A percentile compares a stretch with the other conserved stretches of the same genome.
Conservation (phyloP, 2,113 vertebrate genomes). For the Myanophis thanlyinensis region DNA sequence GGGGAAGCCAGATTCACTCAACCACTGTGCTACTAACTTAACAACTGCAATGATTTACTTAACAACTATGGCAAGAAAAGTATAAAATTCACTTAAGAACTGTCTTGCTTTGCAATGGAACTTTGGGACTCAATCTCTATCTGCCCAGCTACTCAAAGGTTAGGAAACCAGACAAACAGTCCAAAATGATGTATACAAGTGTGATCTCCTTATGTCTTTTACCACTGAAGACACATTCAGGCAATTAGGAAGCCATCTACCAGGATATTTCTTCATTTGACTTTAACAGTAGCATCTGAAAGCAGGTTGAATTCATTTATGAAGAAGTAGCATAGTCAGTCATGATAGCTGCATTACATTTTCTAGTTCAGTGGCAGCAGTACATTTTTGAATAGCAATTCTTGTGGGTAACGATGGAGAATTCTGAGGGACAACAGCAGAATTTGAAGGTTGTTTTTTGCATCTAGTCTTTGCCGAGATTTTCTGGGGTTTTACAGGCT, state of each 20-base stretch:
- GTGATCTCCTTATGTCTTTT: not conserved
- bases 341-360: not conserved
- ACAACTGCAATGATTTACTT: no score
- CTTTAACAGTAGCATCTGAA: not conserved
- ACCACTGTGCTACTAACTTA: no score
- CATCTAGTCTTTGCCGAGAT: not conserved
- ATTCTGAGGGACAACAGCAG: not conserved
- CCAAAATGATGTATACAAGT: not conserved
- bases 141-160: not conserved
- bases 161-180: not conserved
- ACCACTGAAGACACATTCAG: not conserved
- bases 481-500: not conserved
- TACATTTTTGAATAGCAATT: not conserved
- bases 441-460: not conserved
- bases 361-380: not conserved
- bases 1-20: not conserved
- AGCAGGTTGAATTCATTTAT: not conserved
- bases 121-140: not conserved
- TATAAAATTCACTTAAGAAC: not conserved
- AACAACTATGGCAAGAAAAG: not conserved
- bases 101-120: not conserved
- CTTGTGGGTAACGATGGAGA: not conserved
- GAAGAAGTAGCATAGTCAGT: not conserved
- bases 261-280: not conserved
- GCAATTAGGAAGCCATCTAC: not conserved